These are phyloP conservation scores for Syngnathoides biaculeatus DNA, from an alignment of 2,113 vertebrate genomes.

Conservation along the genomic window DNA sequence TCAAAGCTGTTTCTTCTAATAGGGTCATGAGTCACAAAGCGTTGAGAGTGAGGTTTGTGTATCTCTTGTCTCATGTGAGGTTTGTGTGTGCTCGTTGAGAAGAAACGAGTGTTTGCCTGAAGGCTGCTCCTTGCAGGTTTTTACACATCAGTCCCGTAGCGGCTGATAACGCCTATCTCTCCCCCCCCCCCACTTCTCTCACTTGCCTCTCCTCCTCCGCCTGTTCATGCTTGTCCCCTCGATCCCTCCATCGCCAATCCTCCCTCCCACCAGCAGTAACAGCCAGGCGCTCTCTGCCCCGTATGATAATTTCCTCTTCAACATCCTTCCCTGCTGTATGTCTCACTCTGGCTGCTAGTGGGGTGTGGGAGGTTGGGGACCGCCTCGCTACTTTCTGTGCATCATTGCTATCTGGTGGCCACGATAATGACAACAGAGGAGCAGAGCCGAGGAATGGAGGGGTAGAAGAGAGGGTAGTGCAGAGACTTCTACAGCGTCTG, in stretches of 20 bases:
- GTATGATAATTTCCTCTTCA: slow-evolving; percentile 39
- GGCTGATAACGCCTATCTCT: slow-evolving; percentile 19
- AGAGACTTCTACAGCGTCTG: slow-evolving; percentile 31
- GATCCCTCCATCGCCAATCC: slow-evolving; percentile 19
- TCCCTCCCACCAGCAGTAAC: slow-evolving; percentile 33
- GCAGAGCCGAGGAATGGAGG: slow-evolving; percentile 25
- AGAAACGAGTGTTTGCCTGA: slow-evolving; percentile 53
- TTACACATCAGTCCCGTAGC: slow-evolving; percentile 56
- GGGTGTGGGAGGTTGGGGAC: slow-evolving; percentile 43
- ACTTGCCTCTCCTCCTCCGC: slow-evolving; percentile 4
- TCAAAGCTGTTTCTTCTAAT: slow-evolving; percentile 25
- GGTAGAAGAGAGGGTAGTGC: slow-evolving; percentile 29
- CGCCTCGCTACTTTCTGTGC: slow-evolving; percentile 38
- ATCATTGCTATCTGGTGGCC: slow-evolving; percentile 54
- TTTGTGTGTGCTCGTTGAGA: slow-evolving; percentile 39
- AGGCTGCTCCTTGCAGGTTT: slow-evolving; percentile 59
- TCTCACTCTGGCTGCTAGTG: slow-evolving; percentile 18
- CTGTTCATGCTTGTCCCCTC: slow-evolving; percentile 18
- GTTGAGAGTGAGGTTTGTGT: slow-evolving; percentile 37
- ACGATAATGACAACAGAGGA: slow-evolving; percentile 52
- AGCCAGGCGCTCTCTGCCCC: slow-evolving; percentile 30
- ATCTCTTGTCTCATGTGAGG: neutral
- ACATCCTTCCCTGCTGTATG: slow-evolving; percentile 17
- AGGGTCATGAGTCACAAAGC: slow-evolving; percentile 57
- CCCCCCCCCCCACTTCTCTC: slow-evolving; percentile 2